These are phyloP conservation scores for Neoaliturus tenellus DNA, from an alignment of 2,888 invertebrate genomes.

Conservation along the genomic window DNA sequence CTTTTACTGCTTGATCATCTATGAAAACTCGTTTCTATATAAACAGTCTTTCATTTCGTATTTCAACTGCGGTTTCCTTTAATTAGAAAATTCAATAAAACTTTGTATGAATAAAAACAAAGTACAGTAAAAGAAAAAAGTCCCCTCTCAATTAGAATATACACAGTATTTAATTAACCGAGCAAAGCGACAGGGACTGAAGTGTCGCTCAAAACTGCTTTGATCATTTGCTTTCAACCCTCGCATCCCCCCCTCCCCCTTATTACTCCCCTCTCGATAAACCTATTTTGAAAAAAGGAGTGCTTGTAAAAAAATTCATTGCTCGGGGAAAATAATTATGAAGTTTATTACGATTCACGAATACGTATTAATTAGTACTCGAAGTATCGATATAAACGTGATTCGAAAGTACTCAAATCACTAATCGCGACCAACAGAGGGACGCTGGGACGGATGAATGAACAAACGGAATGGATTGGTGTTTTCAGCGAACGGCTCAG, in stretches of 20 bases:
- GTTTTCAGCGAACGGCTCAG: background rate
- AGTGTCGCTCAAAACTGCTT: background rate
- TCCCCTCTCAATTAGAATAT: background rate
- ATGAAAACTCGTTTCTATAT: too few relatives aligned
- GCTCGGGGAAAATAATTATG: background rate
- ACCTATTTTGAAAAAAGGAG: background rate
- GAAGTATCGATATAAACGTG: background rate
- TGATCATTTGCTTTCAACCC: background rate
- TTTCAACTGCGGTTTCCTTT: background rate
- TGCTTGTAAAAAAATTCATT: background rate
- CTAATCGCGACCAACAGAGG: background rate
- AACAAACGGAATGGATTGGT: background rate
- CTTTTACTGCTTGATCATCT: background rate
- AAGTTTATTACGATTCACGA: background rate
- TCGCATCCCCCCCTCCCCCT: background rate
- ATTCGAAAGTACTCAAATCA: background rate
- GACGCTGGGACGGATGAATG: background rate
- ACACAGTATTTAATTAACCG: background rate
- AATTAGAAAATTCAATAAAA: background rate
- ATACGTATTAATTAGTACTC: background rate
- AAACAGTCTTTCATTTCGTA: too few relatives aligned
- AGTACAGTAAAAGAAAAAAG: background rate
- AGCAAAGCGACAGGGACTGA: background rate
- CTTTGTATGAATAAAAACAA: background rate
- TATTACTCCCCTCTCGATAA: background rate